Percentiles rank a stretch among this genome's conserved stretches.
Conservation (phyloP, 2,113 vertebrate species). For the Bucco capensis region DNA sequence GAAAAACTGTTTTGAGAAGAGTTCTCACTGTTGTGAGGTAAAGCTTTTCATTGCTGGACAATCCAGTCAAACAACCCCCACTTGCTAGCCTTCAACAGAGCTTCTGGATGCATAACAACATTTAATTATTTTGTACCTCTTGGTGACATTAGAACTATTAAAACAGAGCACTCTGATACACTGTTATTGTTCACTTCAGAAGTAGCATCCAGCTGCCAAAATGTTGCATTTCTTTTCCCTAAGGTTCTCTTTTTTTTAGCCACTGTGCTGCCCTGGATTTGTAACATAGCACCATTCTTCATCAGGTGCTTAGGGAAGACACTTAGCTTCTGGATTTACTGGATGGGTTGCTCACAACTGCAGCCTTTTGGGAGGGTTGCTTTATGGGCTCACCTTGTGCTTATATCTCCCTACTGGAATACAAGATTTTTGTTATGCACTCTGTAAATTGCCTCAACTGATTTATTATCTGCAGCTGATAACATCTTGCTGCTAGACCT, state of each 20-base stretch:
- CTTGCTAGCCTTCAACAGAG: neutral
- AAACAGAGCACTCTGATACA: neutral
- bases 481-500: conserved; percentile 15
- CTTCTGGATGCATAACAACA: neutral
- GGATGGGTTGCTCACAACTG: neutral
- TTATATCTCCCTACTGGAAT: neutral
- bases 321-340: neutral
- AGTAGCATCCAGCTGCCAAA: neutral
- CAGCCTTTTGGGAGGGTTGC: neutral
- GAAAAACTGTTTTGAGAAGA: neutral
- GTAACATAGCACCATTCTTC: neutral
- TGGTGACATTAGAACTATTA: neutral
- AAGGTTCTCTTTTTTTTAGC: neutral
- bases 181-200: neutral
- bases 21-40: neutral
- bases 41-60: neutral
- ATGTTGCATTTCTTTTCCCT: neutral
- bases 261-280: neutral
- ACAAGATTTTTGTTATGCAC: neutral
- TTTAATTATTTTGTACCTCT: neutral
- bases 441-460: neutral
- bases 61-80: neutral
- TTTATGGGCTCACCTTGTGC: neutral
- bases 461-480: conserved; percentile 34
- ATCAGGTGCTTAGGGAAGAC: neutral